A percentile compares a stretch with the other conserved stretches of the same genome.
Evolutionary conservation across 2,113 vertebrate species (phyloP).

Genomic region (Sminthopsis crassicaudata): DNA sequence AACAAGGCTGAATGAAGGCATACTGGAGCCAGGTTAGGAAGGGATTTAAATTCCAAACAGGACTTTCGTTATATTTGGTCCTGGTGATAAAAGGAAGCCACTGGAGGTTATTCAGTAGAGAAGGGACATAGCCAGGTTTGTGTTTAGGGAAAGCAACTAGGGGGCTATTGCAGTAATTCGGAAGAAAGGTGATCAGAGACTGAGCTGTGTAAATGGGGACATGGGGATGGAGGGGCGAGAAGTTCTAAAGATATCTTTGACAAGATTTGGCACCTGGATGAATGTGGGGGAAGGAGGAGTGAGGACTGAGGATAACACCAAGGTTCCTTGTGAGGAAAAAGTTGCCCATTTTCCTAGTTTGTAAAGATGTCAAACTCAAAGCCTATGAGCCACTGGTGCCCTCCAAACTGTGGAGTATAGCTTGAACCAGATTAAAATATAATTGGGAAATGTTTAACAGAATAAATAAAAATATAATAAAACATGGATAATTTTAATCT

Average conservation of each 20-base stretch:
- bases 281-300: not conserved
- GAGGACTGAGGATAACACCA: not conserved
- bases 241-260: not conserved
- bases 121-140: not conserved
- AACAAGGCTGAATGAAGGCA: not conserved
- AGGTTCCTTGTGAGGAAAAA: constrained; percentile 65
- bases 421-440: constrained; percentile 33
- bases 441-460: not conserved
- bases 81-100: not conserved
- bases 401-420: not conserved
- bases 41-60: not conserved
- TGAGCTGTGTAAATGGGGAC: not conserved
- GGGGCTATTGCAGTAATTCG: not conserved
- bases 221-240: not conserved
- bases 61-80: not conserved
- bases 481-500: not conserved
- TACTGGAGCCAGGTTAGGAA: not conserved
- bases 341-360: constrained; percentile 80
- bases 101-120: not conserved
- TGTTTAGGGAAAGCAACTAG: not conserved
- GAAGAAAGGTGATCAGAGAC: not conserved
- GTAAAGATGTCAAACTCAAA: constrained; percentile 50
- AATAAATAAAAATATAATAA: not conserved
- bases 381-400: not conserved
- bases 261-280: not conserved